Evolutionary conservation across 1,140 invertebrate genomes (phyloP).

Genomic region (Cyclargus thomasi): DNA sequence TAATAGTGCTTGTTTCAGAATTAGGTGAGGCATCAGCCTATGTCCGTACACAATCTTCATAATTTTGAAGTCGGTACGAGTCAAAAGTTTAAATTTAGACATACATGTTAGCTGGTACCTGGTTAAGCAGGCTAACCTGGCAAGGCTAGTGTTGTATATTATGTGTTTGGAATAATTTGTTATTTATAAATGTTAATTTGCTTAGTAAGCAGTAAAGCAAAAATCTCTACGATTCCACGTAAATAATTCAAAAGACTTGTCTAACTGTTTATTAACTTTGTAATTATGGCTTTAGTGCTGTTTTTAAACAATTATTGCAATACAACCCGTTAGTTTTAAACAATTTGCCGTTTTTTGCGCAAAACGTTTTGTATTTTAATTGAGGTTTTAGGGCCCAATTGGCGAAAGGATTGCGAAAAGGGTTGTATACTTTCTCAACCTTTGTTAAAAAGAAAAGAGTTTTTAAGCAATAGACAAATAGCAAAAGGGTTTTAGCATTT

Average conservation of each 20-base stretch:
- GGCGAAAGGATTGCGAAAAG: constrained; percentile 52
- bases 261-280: constrained; percentile 20
- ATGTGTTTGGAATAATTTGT: too few species aligned
- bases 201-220: too few species aligned
- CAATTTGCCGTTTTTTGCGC: constrained; percentile 29
- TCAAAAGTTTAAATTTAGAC: too few species aligned
- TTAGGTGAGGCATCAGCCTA: too few species aligned
- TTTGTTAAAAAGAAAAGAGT: not conserved
- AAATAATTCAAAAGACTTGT: not conserved
- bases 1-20: too few species aligned
- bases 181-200: too few species aligned
- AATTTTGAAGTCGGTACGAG: too few species aligned
- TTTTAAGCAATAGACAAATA: not conserved
- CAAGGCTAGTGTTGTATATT: too few species aligned
- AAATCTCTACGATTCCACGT: not conserved
- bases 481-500: not conserved
- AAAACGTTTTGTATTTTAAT: constrained; percentile 25
- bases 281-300: constrained; percentile 29
- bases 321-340: constrained; percentile 37
- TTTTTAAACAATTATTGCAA: constrained; percentile 40
- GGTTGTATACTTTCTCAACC: constrained; percentile 29
- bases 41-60: too few species aligned
- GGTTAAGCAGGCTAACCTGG: too few species aligned
- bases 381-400: constrained; percentile 38
- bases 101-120: too few species aligned